A percentile compares a stretch with the other conserved stretches of the same genome.
These are phyloP conservation scores for Lepidocyrtinus sp. DNA, from an alignment of 2,888 invertebrate species.

Conservation along the genomic window DNA sequence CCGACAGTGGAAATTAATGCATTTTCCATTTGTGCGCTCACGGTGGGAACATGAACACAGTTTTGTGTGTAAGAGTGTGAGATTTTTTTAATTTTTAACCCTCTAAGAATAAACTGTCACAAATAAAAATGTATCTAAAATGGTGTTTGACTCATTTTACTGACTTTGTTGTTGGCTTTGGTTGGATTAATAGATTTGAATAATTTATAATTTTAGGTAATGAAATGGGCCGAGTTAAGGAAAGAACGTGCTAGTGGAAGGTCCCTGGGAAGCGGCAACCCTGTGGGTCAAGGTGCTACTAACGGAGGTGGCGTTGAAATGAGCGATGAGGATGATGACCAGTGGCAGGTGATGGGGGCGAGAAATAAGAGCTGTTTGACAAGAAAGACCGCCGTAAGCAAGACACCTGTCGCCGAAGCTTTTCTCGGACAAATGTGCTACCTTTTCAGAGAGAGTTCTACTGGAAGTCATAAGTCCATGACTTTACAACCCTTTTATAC, in stretches of 20 bases:
- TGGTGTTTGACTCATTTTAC: too few relatives aligned
- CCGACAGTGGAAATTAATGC: conserved; percentile 27
- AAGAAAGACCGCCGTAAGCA: conserved; percentile 84
- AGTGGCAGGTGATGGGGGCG: conserved; percentile 79
- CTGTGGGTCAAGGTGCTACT: conserved; percentile 65
- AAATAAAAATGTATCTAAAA: too few relatives aligned
- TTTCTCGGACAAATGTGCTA: conserved; percentile 94
- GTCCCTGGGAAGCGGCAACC: too few relatives aligned
- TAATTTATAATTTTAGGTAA: conserved; percentile 54
- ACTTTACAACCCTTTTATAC: conserved; percentile 97
- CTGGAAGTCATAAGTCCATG: conserved; percentile 85
- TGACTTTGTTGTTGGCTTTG: too few relatives aligned
- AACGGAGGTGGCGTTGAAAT: conserved; percentile 67
- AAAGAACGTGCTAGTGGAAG: conserved; percentile 52
- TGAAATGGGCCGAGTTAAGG: conserved; percentile 66
- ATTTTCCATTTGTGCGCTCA: conserved; percentile 55
- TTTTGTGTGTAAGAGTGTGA: conserved; percentile 38
- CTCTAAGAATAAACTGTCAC: conserved; percentile 36
- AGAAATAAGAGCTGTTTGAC: conserved; percentile 92
- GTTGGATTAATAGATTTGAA: background rate
- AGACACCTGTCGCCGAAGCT: conserved; percentile 92
- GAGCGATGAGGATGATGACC: conserved; percentile 69
- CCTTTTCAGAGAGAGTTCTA: conserved; percentile 79
- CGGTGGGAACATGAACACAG: conserved; percentile 50
- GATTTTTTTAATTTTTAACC: background rate